A percentile compares a stretch with the other conserved stretches of the same genome.
phyloP scores from a whole-genome alignment of 2,888 invertebrate genomes.

The Xestia rhomboidea region DNA sequence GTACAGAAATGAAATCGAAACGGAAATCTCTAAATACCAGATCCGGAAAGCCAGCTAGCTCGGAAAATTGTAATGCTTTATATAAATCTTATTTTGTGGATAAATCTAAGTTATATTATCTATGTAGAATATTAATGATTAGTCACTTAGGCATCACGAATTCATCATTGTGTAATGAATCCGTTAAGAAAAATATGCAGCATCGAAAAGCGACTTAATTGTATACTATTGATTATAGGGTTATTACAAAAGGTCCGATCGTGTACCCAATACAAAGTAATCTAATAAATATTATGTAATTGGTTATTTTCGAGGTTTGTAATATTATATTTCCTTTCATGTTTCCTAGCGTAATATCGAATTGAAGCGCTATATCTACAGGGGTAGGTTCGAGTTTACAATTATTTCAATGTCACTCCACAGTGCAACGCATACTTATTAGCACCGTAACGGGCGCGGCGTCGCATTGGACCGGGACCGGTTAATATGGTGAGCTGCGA shows the following conservation, averaged over 20 bases:
- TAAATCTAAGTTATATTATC: slow-evolving; percentile 33
- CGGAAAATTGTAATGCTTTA: slow-evolving; percentile 8
- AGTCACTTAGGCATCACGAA: background rate
- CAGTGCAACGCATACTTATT: too few relatives aligned
- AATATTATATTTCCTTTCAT: background rate
- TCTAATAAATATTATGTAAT: slow-evolving; percentile 13
- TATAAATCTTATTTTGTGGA: slow-evolving; percentile 23
- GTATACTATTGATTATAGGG: background rate
- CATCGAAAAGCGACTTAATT: background rate
- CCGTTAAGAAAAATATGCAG: background rate
- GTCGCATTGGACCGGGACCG: too few relatives aligned
- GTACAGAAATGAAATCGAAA: slow-evolving; percentile 17
- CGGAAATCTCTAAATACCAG: slow-evolving; percentile 26
- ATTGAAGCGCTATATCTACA: background rate
- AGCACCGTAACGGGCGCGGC: too few relatives aligned
- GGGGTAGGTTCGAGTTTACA: background rate
- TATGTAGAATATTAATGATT: background rate
- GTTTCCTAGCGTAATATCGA: background rate
- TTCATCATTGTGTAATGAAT: background rate
- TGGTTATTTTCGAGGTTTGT: background rate
- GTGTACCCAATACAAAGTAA: background rate
- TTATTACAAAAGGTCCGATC: background rate
- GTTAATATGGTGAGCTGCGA: too few relatives aligned
- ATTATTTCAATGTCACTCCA: too few relatives aligned
- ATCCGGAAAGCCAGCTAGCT: slow-evolving; percentile 14